Percentiles rank a stretch among this genome's conserved stretches.
These are phyloP conservation scores for Gymnothorax javanicus DNA, from an alignment of 2,797 vertebrate species.

Conservation along the genomic window DNA sequence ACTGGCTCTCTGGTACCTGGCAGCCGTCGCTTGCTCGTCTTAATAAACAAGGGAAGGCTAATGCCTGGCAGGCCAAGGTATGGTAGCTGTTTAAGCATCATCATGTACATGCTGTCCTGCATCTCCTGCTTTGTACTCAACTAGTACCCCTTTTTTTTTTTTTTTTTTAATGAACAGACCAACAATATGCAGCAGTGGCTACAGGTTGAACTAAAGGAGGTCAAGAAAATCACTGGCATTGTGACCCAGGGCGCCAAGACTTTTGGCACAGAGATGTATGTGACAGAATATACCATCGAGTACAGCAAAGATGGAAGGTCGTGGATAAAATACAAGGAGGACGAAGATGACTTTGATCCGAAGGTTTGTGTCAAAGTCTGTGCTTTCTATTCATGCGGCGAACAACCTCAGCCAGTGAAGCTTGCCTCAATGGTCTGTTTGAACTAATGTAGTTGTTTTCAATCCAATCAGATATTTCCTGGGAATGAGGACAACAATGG, in stretches of 20 bases:
- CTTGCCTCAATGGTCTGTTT: neutral
- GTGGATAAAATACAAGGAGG: conserved; percentile 82
- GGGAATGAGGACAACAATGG: conserved; percentile 80
- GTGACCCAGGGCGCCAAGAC: conserved; percentile 86
- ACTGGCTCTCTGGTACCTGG: conserved; percentile 82
- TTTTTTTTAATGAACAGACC: conserved; percentile 60
- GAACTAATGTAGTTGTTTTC: neutral
- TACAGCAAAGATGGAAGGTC: conserved; percentile 78
- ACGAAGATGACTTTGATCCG: conserved; percentile 57
- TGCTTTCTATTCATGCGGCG: neutral
- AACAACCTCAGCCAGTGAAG: neutral
- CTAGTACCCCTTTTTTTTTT: neutral
- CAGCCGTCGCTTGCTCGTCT: conserved; percentile 81
- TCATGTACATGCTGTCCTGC: neutral
- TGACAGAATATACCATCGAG: conserved; percentile 76
- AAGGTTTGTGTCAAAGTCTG: conserved; percentile 72
- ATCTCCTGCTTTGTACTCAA: conserved; percentile 6
- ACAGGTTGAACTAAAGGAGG: conserved; percentile 82
- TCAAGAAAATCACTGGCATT: conserved; percentile 91
- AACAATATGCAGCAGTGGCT: conserved; percentile 87
- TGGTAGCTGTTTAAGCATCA: conserved; percentile 53
- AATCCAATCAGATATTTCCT: conserved; percentile 74
- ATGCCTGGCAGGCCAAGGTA: conserved; percentile 90
- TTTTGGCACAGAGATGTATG: conserved; percentile 78
- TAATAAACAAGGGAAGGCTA: conserved; percentile 78